Evolutionary conservation across 2,113 vertebrate genomes (phyloP).

Genomic region (Tyto alba): DNA sequence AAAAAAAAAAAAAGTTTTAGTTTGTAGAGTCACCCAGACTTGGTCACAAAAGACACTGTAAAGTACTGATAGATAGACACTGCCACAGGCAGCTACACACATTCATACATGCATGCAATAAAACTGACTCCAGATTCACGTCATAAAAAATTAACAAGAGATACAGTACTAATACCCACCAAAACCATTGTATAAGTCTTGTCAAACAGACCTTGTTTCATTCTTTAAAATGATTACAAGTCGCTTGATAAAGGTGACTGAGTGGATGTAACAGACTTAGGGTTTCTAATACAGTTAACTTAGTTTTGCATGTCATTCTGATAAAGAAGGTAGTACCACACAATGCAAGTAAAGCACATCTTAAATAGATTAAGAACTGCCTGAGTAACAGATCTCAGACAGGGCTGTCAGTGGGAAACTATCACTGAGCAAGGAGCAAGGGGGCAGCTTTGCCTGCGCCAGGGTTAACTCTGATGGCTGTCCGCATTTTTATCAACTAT

Average conservation of each 20-base stretch:
- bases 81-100: neutral
- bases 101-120: neutral
- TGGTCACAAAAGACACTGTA: neutral
- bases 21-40: neutral
- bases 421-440: neutral
- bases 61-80: neutral
- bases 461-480: neutral
- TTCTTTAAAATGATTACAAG: slow-evolving; percentile 4
- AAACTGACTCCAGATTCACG: neutral
- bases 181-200: neutral
- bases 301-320: neutral
- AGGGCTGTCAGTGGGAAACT: neutral
- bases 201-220: neutral
- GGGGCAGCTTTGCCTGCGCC: neutral
- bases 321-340: neutral
- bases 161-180: neutral
- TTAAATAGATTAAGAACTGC: neutral
- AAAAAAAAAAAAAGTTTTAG: neutral
- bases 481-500: neutral
- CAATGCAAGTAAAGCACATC: neutral
- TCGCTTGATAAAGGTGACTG: neutral
- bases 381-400: neutral
- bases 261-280: neutral
- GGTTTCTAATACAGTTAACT: neutral
- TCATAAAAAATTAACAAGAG: neutral